Base-by-base conservation (phyloP, 92 coral and sea anemone genomes). In the Ricordea florida region DNA sequence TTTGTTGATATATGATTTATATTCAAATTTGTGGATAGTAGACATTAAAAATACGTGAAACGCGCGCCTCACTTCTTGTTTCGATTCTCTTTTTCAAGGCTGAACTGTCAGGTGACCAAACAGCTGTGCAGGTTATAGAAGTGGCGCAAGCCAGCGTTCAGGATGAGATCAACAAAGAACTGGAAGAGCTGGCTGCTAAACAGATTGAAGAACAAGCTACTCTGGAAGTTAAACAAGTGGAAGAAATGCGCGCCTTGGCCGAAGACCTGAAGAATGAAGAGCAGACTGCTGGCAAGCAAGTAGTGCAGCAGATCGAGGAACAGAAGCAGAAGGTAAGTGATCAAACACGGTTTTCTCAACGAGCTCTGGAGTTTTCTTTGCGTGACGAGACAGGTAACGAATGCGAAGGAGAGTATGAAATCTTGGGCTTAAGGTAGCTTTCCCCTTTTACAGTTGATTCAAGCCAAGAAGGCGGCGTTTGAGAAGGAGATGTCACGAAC, bases 271-370 rank as follows among this genome's bases (percentile, higher is more conserved):
- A 74, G 38, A 56, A 56, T 38, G 90, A 84, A 59, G 60, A 72
- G 69, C 48, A 32, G 26, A 53, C 61, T 10, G 89, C 66, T 21
- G 88, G 85, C 14, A 17, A 72, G 15, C 78, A 88, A 47, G 82
- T 94, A 51, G 83, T 71, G 6, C 80, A 85, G 24, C 91, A 91
- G 72, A 93, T 94, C 26, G 90, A 88, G 26, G 87, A 91, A 22
- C 97, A 94, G 86, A 94, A 88, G 78, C 51, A 78, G 58, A 94
- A 94, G 98, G 98, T 92, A 18, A 43, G 52, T 30, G 50, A 37
- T n/a, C 44, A 10, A 24, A 24, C 8, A 4, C 35, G 25, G 66
- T 57, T 6, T 30, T 33, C 11, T 14, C 5, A n/a, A 31, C 15
- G 22, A 9, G 2, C 16, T 15, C 47, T 66, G n/a, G 4, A 41